Evolutionary conservation across 2,113 vertebrate species (phyloP), one percentile per base, ranked within the genome.

Genomic region (Ageneiosus marmoratus): DNA sequence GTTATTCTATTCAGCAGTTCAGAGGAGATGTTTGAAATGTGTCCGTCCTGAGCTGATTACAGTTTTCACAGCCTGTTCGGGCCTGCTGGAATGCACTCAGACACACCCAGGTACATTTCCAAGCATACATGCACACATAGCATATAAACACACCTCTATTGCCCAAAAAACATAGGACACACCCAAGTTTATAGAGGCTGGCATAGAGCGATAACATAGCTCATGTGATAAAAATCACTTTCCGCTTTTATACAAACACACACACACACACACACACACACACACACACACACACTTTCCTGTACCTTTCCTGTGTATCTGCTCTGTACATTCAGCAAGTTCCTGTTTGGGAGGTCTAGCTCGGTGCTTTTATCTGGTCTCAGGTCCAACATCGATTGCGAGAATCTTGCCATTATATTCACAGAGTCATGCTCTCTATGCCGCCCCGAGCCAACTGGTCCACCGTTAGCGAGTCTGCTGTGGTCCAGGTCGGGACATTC

Each of bases 371-470:
- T 58, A 32, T 77, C 86, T 2, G 88, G 85, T 69, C 94, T 86
- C 44, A 95, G 89, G 77, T 95, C 93, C 81, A 94, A 86, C 94
- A 95, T 94, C 83, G 94, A 94, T 85, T 95, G 94, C 55, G 94
- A 94, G 77, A 95, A 81, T 37, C 94, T 91, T 20, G 94, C 93
- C 94, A 95, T 95, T 89, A 94, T 73, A 73, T 94, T 94, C 72
- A 93, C 27, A 1, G 63, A 24, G 29, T 87, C 86, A 0, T 70
- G 86, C 22, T 83, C 78, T 48, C 32, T 20, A 2, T 56, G 6
- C 5, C 74, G 86, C 2, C 92, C 91, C 0, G 92, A 93, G 7
- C 89, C 91, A 0, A 88, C 69, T 0, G 80, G 87, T 55, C 81
- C 81, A 4, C 92, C 91, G 0, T 93, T 93, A 46, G 74, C 44